A percentile compares a stretch with the other conserved stretches of the same genome.
Evolutionary conservation across 2,113 vertebrate species (phyloP).

Genomic region (Melanerpes aurifrons): DNA sequence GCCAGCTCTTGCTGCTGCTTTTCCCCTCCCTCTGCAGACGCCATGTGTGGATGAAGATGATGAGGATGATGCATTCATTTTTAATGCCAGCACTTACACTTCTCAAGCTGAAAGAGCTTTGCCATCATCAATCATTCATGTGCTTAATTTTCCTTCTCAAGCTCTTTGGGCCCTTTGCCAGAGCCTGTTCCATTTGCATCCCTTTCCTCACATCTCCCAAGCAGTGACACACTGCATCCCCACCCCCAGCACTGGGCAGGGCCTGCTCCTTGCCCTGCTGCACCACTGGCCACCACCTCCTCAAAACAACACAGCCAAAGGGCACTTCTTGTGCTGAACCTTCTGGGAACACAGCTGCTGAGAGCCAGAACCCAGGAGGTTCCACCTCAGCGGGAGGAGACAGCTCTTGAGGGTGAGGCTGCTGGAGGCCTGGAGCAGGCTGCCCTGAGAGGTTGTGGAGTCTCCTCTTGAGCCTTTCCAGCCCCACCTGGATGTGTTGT

Average conservation of each 20-base stretch:
- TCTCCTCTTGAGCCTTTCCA: no score
- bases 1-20: background rate
- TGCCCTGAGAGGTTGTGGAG: no score
- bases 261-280: background rate
- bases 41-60: background rate
- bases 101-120: slow-evolving; percentile 37
- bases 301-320: background rate
- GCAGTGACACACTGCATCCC: background rate
- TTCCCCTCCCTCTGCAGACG: background rate
- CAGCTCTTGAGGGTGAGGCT: no score
- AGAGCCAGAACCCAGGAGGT: background rate
- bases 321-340: background rate
- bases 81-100: slow-evolving; percentile 55
- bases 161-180: slow-evolving; percentile 1
- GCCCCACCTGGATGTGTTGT: no score
- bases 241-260: background rate
- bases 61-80: slow-evolving; percentile 44
- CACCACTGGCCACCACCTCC: background rate
- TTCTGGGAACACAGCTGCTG: background rate
- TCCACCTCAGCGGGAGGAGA: background rate
- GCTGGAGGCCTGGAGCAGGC: no score
- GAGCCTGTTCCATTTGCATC: background rate
- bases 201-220: background rate
- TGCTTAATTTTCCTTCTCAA: background rate
- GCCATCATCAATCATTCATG: slow-evolving; percentile 53